phyloP scores from a whole-genome alignment of 2,113 vertebrate genomes.

The Oceanodroma tethys region DNA sequence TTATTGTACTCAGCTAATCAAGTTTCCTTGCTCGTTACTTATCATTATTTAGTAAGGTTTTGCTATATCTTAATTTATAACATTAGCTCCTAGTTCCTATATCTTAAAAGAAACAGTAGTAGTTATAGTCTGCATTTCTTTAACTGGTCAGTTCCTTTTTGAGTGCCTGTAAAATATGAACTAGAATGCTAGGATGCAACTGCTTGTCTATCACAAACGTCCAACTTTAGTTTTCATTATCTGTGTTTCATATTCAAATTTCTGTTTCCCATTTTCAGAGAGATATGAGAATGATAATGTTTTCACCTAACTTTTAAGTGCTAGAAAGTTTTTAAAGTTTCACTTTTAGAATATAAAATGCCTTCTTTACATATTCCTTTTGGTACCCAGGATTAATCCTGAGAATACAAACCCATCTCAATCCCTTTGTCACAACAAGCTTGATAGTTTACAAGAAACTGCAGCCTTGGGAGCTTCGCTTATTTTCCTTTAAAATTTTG shows the following conservation, averaged over 20 bases:
- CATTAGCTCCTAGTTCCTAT: not conserved
- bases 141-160: not conserved
- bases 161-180: not conserved
- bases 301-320: not conserved
- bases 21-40: not conserved
- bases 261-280: not conserved
- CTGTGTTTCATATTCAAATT: not conserved
- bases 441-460: not conserved
- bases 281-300: not conserved
- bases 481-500: not conserved
- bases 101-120: not conserved
- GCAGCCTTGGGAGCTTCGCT: not conserved
- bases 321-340: not conserved
- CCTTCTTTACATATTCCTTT: not conserved
- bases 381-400: rapidly evolving
- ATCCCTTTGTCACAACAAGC: not conserved
- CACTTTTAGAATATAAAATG: not conserved
- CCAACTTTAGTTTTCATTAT: not conserved
- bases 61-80: not conserved
- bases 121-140: not conserved
- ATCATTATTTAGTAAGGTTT: not conserved
- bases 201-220: not conserved
- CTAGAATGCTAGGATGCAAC: not conserved
- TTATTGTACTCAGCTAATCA: not conserved
- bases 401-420: not conserved